Conservation (phyloP, 2,888 invertebrate genomes). For the Leptopilina drosophilae region DNA sequence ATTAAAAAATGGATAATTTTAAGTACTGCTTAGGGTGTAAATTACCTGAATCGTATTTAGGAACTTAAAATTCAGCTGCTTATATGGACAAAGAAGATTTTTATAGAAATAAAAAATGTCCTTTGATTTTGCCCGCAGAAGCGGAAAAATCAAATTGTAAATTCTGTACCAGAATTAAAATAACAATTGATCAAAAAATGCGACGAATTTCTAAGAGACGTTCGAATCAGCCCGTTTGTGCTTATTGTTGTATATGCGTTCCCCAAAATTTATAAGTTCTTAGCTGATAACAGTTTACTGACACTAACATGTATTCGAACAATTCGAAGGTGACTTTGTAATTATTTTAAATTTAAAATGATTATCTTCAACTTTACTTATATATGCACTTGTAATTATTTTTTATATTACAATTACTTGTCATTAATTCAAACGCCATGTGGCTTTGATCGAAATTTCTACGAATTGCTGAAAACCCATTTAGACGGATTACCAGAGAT, state of each 20-base stretch:
- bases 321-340: conserved; percentile 36
- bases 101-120: not conserved
- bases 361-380: not conserved
- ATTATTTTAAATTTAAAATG: too few species aligned
- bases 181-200: not conserved
- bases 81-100: conserved; percentile 7
- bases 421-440: not conserved
- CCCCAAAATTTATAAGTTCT: conserved; percentile 39
- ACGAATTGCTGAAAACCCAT: not conserved
- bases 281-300: conserved; percentile 35
- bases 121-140: not conserved
- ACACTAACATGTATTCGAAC: conserved; percentile 33
- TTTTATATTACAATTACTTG: not conserved
- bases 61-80: not conserved
- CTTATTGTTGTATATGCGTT: conserved; percentile 45
- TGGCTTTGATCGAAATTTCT: not conserved
- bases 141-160: not conserved
- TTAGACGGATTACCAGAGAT: not conserved
- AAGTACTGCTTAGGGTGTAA: not conserved
- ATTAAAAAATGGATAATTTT: not conserved
- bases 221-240: conserved; percentile 1
- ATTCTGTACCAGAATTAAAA: not conserved
- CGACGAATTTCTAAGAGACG: not conserved
- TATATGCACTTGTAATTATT: not conserved
- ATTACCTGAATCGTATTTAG: not conserved